Evolutionary conservation across 2,888 invertebrate genomes (phyloP), one percentile per base, ranked within the genome.

Genomic region (Perizoma affinitatum): DNA sequence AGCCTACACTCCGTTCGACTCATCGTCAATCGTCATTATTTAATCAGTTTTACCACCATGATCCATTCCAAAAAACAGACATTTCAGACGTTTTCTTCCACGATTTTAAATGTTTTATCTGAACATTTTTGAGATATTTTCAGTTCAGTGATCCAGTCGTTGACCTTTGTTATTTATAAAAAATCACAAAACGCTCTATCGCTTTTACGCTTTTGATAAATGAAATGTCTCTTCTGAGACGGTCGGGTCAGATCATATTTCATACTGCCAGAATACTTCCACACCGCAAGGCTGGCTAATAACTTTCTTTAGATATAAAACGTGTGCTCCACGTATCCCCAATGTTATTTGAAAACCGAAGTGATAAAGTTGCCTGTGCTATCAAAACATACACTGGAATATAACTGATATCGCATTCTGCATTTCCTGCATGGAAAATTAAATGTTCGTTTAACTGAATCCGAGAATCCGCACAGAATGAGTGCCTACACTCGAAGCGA

Each of bases 181-280:
- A 56, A 58, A 51, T n/a, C n/a, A 6, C 4, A 3, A 6, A 6
- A 7, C 43, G 50, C 46, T 61, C 40, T 57, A 63, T 61, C n/a
- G n/a, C 46, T 57, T 51, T 60, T 42, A 59, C 52, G 56, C 35
- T 49, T 53, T 57, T 67, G 61, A 71, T 67, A 71, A 73, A 75
- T 71, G 71, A 59, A 63, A 63, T 66, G 67, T 70, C 70, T 66
- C 59, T 66, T 73, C 64, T 34, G 51, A 40, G 40, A 3, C 40
- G 40, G 40, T 7, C 40, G 40, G 4, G 40, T n/a, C 22, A 9
- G 6, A 7, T 65, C 65, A 76, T 78, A 70, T 76, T 67, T 75
- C 73, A 76, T 67, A 50, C 61, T 34, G 63, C 68, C 73, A 22
- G 22, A 22, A 3, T 22, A 22, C 69, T 76, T 76, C 71, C 72